A percentile compares a stretch with the other conserved stretches of the same genome.
Conservation (phyloP, 2,888 invertebrate species). For the Parasteatoda lunata region DNA sequence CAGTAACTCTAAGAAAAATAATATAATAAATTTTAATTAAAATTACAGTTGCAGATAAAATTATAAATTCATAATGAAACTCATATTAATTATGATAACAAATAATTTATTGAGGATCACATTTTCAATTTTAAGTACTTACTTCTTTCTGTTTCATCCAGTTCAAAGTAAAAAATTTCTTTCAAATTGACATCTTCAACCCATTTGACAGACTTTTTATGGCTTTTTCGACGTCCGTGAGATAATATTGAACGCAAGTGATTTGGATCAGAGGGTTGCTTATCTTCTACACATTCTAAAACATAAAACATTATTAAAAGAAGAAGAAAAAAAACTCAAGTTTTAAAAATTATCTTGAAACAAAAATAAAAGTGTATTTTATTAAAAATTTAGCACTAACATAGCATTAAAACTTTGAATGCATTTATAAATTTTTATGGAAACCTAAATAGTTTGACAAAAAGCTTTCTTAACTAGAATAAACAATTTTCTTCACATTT, state of each 20-base stretch:
- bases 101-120: no score
- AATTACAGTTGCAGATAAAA: no score
- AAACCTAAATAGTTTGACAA: no score
- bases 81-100: no score
- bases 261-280: conserved; percentile 32
- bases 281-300: conserved; percentile 11
- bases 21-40: no score
- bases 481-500: no score
- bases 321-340: background rate
- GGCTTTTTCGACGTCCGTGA: conserved; percentile 45
- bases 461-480: no score
- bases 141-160: conserved; percentile 93
- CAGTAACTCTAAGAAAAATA: no score
- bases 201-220: conserved; percentile 72
- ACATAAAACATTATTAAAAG: background rate
- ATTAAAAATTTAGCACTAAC: background rate
- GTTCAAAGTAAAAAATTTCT: conserved; percentile 90
- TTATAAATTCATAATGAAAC: no score
- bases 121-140: conserved; percentile 22
- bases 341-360: background rate
- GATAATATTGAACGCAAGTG: conserved; percentile 63
- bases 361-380: conserved; percentile 4
- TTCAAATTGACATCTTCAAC: conserved; percentile 86
- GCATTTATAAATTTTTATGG: no score
- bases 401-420: background rate